phyloP scores from a whole-genome alignment of 1,140 invertebrate species.

The Procambarus virginalis region DNA sequence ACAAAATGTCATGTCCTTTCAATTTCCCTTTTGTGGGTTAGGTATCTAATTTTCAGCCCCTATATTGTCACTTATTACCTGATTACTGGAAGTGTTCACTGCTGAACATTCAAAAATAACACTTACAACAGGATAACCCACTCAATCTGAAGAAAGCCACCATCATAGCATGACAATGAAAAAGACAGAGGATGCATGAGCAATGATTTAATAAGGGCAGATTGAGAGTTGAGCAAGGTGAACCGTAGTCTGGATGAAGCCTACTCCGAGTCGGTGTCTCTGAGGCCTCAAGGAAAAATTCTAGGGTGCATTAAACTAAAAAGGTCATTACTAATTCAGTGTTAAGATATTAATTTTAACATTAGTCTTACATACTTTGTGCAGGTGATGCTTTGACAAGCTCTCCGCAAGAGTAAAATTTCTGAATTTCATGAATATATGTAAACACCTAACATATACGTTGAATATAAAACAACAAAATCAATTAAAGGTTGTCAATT shows the following conservation, averaged over 20 bases:
- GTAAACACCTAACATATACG: neutral
- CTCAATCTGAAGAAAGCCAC: neutral
- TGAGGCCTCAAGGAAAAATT: neutral
- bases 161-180: neutral
- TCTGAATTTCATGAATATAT: neutral
- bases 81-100: too few relatives aligned
- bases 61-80: too few relatives aligned
- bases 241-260: neutral
- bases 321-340: neutral
- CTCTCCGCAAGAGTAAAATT: neutral
- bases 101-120: neutral
- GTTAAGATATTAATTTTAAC: neutral
- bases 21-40: too few relatives aligned
- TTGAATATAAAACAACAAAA: neutral
- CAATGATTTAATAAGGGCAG: neutral
- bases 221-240: neutral
- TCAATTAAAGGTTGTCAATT: neutral
- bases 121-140: neutral
- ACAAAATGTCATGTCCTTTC: too few relatives aligned
- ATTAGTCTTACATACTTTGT: neutral
- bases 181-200: neutral
- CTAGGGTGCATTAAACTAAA: neutral
- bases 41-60: too few relatives aligned
- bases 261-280: neutral
- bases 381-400: neutral